Conservation (phyloP, 37 sponge, comb jelly and placozoan genomes). For the Axinella damicornis region DNA sequence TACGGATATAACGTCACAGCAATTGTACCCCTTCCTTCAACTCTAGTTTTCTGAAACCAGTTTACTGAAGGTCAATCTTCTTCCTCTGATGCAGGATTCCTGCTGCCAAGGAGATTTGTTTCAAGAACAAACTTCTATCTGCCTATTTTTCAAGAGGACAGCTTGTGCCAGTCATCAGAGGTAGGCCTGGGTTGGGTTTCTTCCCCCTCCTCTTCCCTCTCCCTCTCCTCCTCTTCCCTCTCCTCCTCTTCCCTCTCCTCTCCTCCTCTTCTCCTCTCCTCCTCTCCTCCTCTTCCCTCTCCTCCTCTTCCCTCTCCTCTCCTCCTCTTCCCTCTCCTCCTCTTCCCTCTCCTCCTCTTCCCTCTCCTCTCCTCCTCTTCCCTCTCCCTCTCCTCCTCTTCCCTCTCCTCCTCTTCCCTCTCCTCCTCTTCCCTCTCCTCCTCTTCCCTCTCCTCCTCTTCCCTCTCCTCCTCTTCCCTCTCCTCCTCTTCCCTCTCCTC, state of each 20-base stretch:
- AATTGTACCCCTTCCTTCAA: no score
- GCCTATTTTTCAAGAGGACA: slow-evolving; percentile 49
- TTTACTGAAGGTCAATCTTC: neutral
- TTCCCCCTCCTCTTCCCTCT: neutral
- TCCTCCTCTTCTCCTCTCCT: neutral
- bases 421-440: slow-evolving; percentile 8
- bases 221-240: neutral
- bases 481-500: no score
- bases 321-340: neutral
- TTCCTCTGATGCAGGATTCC: slow-evolving; percentile 69
- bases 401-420: neutral
- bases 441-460: no score
- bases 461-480: no score
- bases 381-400: no score
- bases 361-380: neutral
- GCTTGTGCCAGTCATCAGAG: slow-evolving; percentile 61
- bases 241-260: neutral
- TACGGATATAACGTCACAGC: no score
- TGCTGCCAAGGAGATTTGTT: slow-evolving; percentile 66
- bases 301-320: neutral
- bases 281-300: neutral
- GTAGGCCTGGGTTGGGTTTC: slow-evolving; percentile 18
- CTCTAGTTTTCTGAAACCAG: neutral
- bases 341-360: neutral
- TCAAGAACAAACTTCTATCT: slow-evolving; percentile 43